A percentile compares a stretch with the other conserved stretches of the same genome.
Conservation (phyloP, 2,113 vertebrate species). For the Labrus mixtus region DNA sequence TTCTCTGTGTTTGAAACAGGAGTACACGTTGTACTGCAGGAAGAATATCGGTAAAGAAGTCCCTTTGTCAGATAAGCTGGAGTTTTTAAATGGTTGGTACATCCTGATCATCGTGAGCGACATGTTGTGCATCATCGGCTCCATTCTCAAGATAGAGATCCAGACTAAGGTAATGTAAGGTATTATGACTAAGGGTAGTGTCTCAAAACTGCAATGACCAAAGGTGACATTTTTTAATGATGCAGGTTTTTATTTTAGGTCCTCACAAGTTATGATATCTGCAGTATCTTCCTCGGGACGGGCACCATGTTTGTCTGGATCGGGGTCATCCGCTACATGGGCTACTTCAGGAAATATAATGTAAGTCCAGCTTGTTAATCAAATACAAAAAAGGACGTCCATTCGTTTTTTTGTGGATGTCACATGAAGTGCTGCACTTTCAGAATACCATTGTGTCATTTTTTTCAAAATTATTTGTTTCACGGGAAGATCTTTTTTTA, state of each 20-base stretch:
- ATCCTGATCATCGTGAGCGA: slow-evolving; percentile 93
- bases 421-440: no score
- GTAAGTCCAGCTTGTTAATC: slow-evolving; percentile 79
- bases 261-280: slow-evolving; percentile 93
- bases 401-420: no score
- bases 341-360: slow-evolving; percentile 96
- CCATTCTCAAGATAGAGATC: slow-evolving; percentile 95
- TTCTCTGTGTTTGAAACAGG: slow-evolving; percentile 75
- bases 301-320: slow-evolving; percentile 97
- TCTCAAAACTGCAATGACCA: background rate
- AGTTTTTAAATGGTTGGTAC: slow-evolving; percentile 97
- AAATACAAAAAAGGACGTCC: no score
- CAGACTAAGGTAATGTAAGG: slow-evolving; percentile 92
- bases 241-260: slow-evolving; percentile 77
- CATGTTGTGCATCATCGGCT: slow-evolving; percentile 89
- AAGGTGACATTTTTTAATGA: background rate
- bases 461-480: no score
- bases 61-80: slow-evolving; percentile 88
- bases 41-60: slow-evolving; percentile 83
- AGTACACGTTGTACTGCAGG: slow-evolving; percentile 87
- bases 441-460: background rate
- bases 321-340: slow-evolving; percentile 93
- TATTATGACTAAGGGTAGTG: no score
- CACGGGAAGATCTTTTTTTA: no score
- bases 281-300: slow-evolving; percentile 94